Base-by-base conservation (phyloP, 1,140 invertebrate genomes). In the Orussus abietinus region DNA sequence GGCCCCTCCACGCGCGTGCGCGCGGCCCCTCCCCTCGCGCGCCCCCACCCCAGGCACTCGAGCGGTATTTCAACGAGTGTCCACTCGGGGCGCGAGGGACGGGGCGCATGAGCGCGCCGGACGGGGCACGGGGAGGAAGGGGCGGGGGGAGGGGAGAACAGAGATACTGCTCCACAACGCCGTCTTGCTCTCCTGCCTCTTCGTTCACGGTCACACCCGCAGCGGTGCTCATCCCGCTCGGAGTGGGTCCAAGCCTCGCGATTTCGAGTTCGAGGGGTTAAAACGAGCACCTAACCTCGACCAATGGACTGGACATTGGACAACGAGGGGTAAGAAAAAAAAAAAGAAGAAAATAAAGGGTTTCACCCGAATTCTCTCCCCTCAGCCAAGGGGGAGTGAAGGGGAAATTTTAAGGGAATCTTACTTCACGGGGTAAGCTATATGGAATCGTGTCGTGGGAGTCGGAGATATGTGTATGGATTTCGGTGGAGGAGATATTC, bases 161-260 rank as follows among this genome's bases (percentile, higher is more conserved):
- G 55, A 56, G 48, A 65, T 62, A 63, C 56, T 63, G 61, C 59
- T 66, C 59, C 62, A 64, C 57, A 66, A 65, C 58, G 62, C 59
- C 64, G 59, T 57, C 62, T 66, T 68, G 61, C 62, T 62, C 65
- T 62, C 49, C 57, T 68, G 62, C 61, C 59, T 67, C 57, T 61
- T 66, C 64, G 64, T 68, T 69, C 65, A 68, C 66, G 66, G 66
- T 68, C 65, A 68, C 65, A 68, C 65, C 58, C 61, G 64, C 62
- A 62, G 62, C 48, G 63, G 40, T 45, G 29, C 64, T 67, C 66
- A 66, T 53, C 49, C 19, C 9, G n/a, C n/a, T n/a, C n/a, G n/a
- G n/a, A n/a, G n/a, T 10, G 10, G 25, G 25, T 12, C 10, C 12
- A 28, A 28, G 12, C 12, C 25, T n/a, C 25, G 25, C 12, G 25